Conservation (phyloP, 1,140 invertebrate species). For the Anastrepha obliqua region DNA sequence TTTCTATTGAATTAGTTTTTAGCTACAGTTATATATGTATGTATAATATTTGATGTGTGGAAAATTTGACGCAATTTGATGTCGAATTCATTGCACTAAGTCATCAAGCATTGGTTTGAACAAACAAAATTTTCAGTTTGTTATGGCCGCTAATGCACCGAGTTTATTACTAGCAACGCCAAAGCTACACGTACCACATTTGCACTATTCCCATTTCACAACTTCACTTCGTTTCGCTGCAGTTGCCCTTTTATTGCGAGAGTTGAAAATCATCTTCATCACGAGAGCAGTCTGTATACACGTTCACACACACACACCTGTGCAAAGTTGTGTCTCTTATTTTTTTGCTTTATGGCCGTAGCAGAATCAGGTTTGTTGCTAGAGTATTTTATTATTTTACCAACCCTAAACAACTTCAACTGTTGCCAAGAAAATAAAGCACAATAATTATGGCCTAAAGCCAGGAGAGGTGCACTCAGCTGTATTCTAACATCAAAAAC, state of each 20-base stretch:
- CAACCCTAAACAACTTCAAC: constrained; percentile 44
- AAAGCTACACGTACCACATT: not conserved
- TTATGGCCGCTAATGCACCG: not conserved
- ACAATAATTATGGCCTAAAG: constrained; percentile 17
- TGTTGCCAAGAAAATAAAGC: constrained; percentile 19
- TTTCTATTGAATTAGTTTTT: no score
- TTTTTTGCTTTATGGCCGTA: not conserved
- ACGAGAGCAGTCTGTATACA: constrained; percentile 4
- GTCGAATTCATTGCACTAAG: not conserved
- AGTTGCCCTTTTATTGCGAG: constrained; percentile 7
- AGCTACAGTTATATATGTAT: no score
- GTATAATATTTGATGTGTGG: no score
- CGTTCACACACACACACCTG: not conserved
- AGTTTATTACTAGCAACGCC: not conserved
- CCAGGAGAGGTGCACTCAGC: not conserved
- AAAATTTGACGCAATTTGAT: no score
- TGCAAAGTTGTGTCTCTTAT: not conserved
- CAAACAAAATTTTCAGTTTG: not conserved
- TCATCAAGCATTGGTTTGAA: not conserved
- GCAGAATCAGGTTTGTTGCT: constrained; percentile 34
- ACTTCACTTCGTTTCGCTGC: not conserved
- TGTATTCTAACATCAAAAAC: constrained; percentile 32
- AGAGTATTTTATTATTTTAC: not conserved
- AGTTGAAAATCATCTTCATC: constrained; percentile 25
- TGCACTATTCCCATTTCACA: not conserved